Percentiles rank a stretch among this genome's conserved stretches.
Conservation (phyloP, 2,888 invertebrate species). For the Ectemnius cavifrons region DNA sequence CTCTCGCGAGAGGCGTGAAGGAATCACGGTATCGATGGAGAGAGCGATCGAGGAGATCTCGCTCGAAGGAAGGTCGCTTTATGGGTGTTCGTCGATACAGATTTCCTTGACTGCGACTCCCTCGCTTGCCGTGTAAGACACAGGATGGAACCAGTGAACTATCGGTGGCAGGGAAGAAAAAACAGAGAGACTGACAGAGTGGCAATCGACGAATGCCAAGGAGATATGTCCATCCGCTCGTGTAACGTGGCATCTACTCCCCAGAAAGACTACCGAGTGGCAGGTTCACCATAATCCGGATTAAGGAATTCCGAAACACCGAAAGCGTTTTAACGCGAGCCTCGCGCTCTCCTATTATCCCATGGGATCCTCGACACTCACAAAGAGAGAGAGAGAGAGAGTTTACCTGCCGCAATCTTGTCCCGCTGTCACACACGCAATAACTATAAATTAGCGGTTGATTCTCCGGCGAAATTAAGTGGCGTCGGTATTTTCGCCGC, state of each 20-base stretch:
- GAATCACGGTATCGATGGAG: slow-evolving; percentile 10
- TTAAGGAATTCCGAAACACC: slow-evolving; percentile 74
- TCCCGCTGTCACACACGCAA: slow-evolving; percentile 39
- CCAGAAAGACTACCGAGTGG: slow-evolving; percentile 60
- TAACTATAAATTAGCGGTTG: slow-evolving; percentile 38
- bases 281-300: slow-evolving; percentile 74
- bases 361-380: slow-evolving; percentile 12
- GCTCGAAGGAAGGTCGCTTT: slow-evolving; percentile 35
- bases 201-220: slow-evolving; percentile 13
- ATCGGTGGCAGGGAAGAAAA: neutral
- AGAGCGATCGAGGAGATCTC: no score
- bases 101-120: neutral
- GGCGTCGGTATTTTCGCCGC: neutral
- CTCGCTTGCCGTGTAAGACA: slow-evolving; percentile 12
- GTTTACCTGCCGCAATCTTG: slow-evolving; percentile 47
- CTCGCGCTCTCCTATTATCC: slow-evolving; percentile 47
- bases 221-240: slow-evolving; percentile 36
- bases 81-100: slow-evolving; percentile 44
- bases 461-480: slow-evolving; percentile 15
- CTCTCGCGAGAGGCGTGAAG: neutral
- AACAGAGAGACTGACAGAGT: slow-evolving; percentile 10
- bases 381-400: neutral
- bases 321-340: slow-evolving; percentile 73
- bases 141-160: neutral
- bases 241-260: slow-evolving; percentile 32